A percentile compares a stretch with the other conserved stretches of the same genome.
Conservation (phyloP, 2,797 vertebrate species). For the Falco biarmicus region DNA sequence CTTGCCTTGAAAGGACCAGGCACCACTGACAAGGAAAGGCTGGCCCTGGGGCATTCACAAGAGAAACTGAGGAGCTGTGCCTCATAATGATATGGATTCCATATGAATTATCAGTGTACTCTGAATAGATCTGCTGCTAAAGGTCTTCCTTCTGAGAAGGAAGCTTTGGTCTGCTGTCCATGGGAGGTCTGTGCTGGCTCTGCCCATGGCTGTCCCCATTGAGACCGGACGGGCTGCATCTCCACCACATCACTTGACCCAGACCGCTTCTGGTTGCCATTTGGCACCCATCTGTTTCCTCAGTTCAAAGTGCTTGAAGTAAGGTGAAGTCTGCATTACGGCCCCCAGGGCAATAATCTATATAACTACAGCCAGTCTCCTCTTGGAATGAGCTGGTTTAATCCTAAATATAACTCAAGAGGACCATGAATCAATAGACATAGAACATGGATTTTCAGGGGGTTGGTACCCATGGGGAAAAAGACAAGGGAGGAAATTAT, state of each 20-base stretch:
- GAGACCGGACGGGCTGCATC: not conserved
- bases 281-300: conserved; percentile 64
- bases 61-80: not conserved
- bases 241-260: conserved; percentile 5
- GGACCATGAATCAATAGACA: not conserved
- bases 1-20: not conserved
- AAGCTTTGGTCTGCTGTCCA: not conserved
- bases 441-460: not conserved
- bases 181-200: not conserved
- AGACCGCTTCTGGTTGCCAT: not conserved
- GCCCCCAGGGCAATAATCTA: not conserved
- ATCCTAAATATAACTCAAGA: conserved; percentile 35
- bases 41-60: not conserved
- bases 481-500: not conserved
- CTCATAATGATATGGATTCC: not conserved
- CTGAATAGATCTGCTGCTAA: not conserved
- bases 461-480: not conserved
- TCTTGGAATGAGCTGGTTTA: not conserved
- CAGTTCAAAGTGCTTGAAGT: conserved; percentile 54
- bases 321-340: conserved; percentile 41
- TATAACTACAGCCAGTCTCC: conserved; percentile 7
- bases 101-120: not conserved
- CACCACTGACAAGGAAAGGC: not conserved
- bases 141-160: not conserved
- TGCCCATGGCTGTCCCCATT: not conserved